phyloP scores from a whole-genome alignment of 2,888 invertebrate species.

The Noctua janthina region DNA sequence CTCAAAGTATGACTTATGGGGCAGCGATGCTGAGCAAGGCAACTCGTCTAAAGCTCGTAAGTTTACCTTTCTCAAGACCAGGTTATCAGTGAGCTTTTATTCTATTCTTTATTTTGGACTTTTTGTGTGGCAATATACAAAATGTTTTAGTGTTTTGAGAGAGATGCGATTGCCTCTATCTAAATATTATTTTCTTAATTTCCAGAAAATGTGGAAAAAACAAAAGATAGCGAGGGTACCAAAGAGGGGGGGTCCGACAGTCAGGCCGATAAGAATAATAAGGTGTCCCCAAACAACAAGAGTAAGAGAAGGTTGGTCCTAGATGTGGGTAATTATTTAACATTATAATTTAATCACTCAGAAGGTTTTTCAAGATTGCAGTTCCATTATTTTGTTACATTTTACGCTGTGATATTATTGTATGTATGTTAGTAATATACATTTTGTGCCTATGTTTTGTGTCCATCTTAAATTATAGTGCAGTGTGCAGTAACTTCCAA shows the following conservation, averaged over 20 bases:
- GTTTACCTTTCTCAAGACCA: conserved; percentile 7
- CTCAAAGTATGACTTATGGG: conserved; percentile 95
- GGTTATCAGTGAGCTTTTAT: conserved; percentile 1
- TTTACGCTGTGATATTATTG: background rate
- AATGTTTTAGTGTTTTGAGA: conserved; percentile 1
- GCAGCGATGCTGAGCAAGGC: conserved; percentile 90
- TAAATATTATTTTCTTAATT: conserved; percentile 19
- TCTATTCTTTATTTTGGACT: background rate
- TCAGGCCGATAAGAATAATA: conserved; percentile 78
- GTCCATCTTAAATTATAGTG: background rate
- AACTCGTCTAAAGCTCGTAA: conserved; percentile 80
- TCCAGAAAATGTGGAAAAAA: conserved; percentile 78
- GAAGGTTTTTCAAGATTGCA: background rate
- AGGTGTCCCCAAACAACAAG: conserved; percentile 76
- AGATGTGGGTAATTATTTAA: conserved; percentile 65
- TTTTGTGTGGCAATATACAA: background rate
- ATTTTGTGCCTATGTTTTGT: background rate
- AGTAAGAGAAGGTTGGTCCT: conserved; percentile 82
- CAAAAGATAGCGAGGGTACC: conserved; percentile 77
- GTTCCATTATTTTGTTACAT: background rate
- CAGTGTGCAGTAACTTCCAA: background rate
- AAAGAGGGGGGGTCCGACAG: conserved; percentile 74
- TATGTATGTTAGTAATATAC: background rate
- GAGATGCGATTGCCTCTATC: background rate
- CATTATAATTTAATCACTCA: conserved; percentile 1